phyloP scores from a whole-genome alignment of 2,888 invertebrate species.

The Dichetophora obliterata region DNA sequence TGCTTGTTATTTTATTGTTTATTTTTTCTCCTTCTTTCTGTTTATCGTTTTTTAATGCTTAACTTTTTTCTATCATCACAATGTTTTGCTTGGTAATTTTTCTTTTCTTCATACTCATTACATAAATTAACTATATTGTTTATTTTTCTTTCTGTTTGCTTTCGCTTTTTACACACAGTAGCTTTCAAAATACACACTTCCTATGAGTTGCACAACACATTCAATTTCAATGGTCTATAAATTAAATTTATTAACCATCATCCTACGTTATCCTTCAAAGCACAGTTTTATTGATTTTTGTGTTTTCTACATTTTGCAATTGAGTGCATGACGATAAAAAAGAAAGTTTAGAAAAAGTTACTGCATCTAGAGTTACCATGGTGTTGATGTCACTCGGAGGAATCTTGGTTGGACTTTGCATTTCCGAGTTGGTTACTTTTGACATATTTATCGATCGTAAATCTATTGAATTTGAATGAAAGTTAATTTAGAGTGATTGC shows the following conservation, averaged over 20 bases:
- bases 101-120: not conserved
- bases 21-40: not conserved
- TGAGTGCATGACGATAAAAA: not conserved
- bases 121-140: not conserved
- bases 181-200: not conserved
- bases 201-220: not conserved
- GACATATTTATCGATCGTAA: not conserved
- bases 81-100: not conserved
- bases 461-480: not conserved
- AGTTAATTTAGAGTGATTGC: not conserved
- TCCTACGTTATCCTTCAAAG: not conserved
- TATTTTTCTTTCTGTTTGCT: not conserved
- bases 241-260: not conserved
- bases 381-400: not conserved
- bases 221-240: not conserved
- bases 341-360: not conserved
- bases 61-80: not conserved
- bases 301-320: not conserved
- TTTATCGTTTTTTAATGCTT: not conserved
- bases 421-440: slow-evolving; percentile 9
- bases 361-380: not conserved
- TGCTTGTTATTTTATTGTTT: not conserved
- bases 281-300: not conserved
- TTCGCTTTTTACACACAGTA: not conserved
- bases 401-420: slow-evolving; percentile 10